Conservation (phyloP, 1,140 invertebrate genomes). For the Drosophila melanogaster region DNA sequence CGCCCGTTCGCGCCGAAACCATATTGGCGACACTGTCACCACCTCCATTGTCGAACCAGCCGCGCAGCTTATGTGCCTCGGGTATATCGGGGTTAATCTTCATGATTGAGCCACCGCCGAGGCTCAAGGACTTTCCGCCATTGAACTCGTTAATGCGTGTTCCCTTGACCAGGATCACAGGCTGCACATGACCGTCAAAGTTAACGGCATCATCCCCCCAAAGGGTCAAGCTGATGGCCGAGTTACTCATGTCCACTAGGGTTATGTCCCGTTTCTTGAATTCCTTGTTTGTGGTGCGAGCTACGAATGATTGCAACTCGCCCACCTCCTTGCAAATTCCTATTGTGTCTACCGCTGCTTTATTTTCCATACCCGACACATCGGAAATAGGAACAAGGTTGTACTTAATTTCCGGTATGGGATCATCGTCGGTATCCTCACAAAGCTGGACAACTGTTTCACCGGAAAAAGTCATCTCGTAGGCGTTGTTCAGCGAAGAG, state of each 20-base stretch:
- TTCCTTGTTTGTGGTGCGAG: slow-evolving; percentile 91
- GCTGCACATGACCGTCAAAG: slow-evolving; percentile 91
- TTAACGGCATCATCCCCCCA: slow-evolving; percentile 94
- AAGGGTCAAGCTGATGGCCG: slow-evolving; percentile 90
- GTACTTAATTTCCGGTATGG: slow-evolving; percentile 92
- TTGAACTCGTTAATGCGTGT: slow-evolving; percentile 90
- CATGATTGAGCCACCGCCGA: slow-evolving; percentile 86
- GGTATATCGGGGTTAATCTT: slow-evolving; percentile 95
- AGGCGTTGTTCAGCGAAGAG: slow-evolving; percentile 94
- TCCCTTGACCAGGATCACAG: slow-evolving; percentile 93
- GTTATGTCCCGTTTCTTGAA: slow-evolving; percentile 95
- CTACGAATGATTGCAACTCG: slow-evolving; percentile 90
- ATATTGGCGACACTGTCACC: slow-evolving; percentile 86
- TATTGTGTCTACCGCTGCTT: slow-evolving; percentile 93
- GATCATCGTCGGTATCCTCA: slow-evolving; percentile 86
- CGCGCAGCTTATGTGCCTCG: slow-evolving; percentile 93
- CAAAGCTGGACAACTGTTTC: slow-evolving; percentile 92
- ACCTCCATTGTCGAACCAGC: slow-evolving; percentile 95
- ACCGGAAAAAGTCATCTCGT: slow-evolving; percentile 96
- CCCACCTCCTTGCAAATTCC: slow-evolving; percentile 92
- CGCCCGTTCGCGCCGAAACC: slow-evolving; percentile 87
- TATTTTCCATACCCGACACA: slow-evolving; percentile 89
- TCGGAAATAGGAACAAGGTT: slow-evolving; percentile 92
- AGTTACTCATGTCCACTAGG: slow-evolving; percentile 93
- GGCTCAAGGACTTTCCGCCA: slow-evolving; percentile 87